These are phyloP conservation scores for Euwallacea fornicatus DNA, from an alignment of 1,140 invertebrate species.

Conservation along the genomic window DNA sequence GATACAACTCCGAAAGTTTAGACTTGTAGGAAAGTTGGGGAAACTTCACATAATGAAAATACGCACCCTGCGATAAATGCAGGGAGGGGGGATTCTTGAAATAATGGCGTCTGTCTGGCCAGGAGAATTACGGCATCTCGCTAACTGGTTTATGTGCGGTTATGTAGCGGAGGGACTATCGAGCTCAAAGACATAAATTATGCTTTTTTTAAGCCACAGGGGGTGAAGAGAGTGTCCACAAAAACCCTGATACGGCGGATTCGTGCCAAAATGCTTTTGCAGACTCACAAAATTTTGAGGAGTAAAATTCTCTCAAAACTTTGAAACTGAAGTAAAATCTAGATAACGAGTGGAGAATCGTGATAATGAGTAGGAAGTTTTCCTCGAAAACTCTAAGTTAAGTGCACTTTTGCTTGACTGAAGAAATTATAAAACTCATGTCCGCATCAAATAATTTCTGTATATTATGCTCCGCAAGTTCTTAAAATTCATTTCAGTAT, in stretches of 20 bases:
- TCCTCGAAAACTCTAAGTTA: no score
- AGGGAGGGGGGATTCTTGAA: slow-evolving; percentile 12
- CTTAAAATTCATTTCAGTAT: no score
- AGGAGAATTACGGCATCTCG: slow-evolving; percentile 17
- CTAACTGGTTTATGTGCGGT: neutral
- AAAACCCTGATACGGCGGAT: neutral
- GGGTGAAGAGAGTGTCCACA: neutral
- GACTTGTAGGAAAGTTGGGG: slow-evolving; percentile 20
- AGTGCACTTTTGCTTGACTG: no score
- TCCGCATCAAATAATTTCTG: no score
- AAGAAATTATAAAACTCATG: no score
- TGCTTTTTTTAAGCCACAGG: neutral
- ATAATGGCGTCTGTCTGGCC: slow-evolving; percentile 24
- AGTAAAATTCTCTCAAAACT: no score
- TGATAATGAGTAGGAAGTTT: no score
- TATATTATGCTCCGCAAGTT: no score
- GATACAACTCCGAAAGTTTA: slow-evolving; percentile 27
- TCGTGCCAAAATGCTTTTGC: no score
- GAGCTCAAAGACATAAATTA: neutral
- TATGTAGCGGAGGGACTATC: neutral
- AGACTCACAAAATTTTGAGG: no score
- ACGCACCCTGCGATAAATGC: slow-evolving; percentile 12
- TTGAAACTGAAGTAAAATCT: no score
- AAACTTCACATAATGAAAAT: slow-evolving; percentile 30
- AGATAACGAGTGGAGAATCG: no score